A percentile compares a stretch with the other conserved stretches of the same genome.
Evolutionary conservation across 2,113 vertebrate species (phyloP).

Genomic region (Lathamus discolor): DNA sequence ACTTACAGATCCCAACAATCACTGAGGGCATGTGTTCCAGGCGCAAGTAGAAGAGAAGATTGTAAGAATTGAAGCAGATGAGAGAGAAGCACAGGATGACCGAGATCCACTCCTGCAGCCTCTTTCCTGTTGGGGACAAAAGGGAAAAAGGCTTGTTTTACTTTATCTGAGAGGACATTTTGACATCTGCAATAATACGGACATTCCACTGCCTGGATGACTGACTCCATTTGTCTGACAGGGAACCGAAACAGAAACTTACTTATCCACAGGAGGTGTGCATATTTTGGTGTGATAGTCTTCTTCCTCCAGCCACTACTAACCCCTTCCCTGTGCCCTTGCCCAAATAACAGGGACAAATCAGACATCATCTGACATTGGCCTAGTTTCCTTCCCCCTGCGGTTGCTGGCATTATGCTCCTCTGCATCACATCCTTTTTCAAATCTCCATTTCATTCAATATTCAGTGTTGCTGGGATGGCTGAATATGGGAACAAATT

Average conservation of each 20-base stretch:
- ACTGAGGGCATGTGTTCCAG: slow-evolving; percentile 86
- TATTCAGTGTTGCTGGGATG: not conserved
- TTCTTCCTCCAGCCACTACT: not conserved
- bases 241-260: not conserved
- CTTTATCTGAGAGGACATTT: not conserved
- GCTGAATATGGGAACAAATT: not conserved
- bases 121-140: slow-evolving; percentile 80
- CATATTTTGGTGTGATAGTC: not conserved
- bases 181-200: not conserved
- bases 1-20: slow-evolving; percentile 86
- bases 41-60: slow-evolving; percentile 87
- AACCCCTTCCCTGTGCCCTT: not conserved
- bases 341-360: not conserved
- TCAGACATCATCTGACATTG: not conserved
- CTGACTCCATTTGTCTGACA: not conserved
- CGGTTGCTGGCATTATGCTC: not conserved
- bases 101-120: slow-evolving; percentile 93
- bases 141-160: not conserved
- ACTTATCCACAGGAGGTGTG: not conserved
- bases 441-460: slow-evolving; percentile 20
- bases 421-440: not conserved
- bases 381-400: not conserved
- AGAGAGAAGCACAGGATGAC: slow-evolving; percentile 93
- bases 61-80: slow-evolving; percentile 89
- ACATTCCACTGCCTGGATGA: not conserved